Evolutionary conservation across 2,888 invertebrate genomes (phyloP).

Genomic region (Hemithea aestivaria): DNA sequence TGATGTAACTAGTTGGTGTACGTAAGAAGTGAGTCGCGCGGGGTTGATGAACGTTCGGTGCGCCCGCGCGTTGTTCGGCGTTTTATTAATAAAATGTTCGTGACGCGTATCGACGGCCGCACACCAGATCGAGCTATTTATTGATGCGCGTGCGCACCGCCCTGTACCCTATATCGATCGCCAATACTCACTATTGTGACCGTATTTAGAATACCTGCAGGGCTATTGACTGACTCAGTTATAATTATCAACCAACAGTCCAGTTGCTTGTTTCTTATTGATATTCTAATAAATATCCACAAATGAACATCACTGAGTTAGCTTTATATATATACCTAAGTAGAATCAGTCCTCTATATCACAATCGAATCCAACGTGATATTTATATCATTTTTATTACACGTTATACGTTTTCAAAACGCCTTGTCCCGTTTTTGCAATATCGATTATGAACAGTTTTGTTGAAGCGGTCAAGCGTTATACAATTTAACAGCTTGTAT

Average conservation of each 20-base stretch:
- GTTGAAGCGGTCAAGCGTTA: not conserved
- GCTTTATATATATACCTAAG: too few relatives aligned
- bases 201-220: slow-evolving; percentile 27
- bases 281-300: too few relatives aligned
- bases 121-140: slow-evolving; percentile 66
- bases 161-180: slow-evolving; percentile 44
- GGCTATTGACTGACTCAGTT: too few relatives aligned
- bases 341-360: too few relatives aligned
- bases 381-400: too few relatives aligned
- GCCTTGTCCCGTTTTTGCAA: slow-evolving; percentile 2
- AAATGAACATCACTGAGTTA: too few relatives aligned
- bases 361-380: too few relatives aligned
- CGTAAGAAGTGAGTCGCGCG: slow-evolving; percentile 52
- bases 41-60: slow-evolving; percentile 69
- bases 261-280: too few relatives aligned
- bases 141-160: slow-evolving; percentile 61
- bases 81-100: slow-evolving; percentile 74
- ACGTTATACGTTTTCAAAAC: not conserved
- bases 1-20: slow-evolving; percentile 55
- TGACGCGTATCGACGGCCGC: slow-evolving; percentile 70
- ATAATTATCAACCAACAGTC: too few relatives aligned
- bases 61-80: slow-evolving; percentile 56
- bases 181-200: slow-evolving; percentile 31
- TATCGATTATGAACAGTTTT: not conserved
- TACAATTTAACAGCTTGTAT: slow-evolving; percentile 23